Percentiles rank a stretch among this genome's conserved stretches.
Evolutionary conservation across 2,888 invertebrate species (phyloP).

Genomic region (Parascotia fuliginaria): DNA sequence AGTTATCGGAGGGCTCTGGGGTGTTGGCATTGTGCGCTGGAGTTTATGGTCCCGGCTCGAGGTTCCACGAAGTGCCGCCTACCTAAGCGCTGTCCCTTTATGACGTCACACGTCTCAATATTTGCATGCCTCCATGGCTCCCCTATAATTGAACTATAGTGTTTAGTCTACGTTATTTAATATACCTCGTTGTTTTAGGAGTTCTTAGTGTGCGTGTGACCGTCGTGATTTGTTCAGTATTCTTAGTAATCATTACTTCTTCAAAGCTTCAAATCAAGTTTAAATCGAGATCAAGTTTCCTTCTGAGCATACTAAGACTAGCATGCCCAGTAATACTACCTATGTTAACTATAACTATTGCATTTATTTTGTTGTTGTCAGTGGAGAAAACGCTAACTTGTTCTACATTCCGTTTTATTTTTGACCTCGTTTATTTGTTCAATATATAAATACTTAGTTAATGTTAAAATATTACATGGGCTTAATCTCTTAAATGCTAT

Average conservation of each 20-base stretch:
- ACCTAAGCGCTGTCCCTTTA: constrained; percentile 64
- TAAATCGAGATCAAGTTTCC: too few species aligned
- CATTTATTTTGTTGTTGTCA: too few species aligned
- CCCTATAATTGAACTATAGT: constrained; percentile 61
- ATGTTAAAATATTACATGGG: too few species aligned
- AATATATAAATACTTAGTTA: too few species aligned
- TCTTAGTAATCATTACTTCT: constrained; percentile 7
- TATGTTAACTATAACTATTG: too few species aligned
- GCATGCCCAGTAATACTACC: too few species aligned
- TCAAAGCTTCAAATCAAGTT: too few species aligned
- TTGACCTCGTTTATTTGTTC: too few species aligned
- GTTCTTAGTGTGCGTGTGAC: constrained; percentile 27
- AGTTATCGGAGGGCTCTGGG: constrained; percentile 46
- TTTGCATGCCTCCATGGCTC: constrained; percentile 54
- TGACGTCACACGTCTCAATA: constrained; percentile 67
- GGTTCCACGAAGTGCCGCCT: constrained; percentile 64
- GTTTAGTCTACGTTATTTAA: constrained; percentile 58
- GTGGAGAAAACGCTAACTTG: too few species aligned
- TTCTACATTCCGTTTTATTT: too few species aligned
- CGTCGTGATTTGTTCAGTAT: constrained; percentile 18
- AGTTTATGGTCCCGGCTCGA: constrained; percentile 62
- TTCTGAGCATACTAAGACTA: too few species aligned
- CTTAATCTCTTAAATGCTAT: too few species aligned
- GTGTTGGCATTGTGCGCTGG: constrained; percentile 64
- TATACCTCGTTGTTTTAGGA: constrained; percentile 39